A percentile compares a stretch with the other conserved stretches of the same genome.
Evolutionary conservation across 1,140 invertebrate species (phyloP).

Genomic region (Ceratitis capitata): DNA sequence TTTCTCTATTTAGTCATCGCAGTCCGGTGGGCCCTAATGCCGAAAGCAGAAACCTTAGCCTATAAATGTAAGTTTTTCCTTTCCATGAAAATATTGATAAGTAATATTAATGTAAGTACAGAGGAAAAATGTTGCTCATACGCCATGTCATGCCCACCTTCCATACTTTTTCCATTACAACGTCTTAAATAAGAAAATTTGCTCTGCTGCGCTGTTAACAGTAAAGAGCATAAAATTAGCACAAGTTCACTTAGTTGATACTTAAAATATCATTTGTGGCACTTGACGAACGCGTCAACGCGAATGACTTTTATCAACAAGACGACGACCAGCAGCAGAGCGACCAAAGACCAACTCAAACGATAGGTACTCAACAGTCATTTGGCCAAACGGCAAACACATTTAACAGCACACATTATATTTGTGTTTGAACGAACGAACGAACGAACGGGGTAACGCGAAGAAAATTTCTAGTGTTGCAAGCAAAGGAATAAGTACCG

Average conservation of each 20-base stretch:
- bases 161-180: too few species aligned
- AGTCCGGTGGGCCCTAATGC: too few species aligned
- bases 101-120: too few species aligned
- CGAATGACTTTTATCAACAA: too few species aligned
- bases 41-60: too few species aligned
- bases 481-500: background rate
- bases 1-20: too few species aligned
- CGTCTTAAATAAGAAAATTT: background rate
- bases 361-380: background rate
- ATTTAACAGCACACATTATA: background rate
- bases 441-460: background rate
- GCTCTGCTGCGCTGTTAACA: background rate
- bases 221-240: background rate
- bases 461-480: background rate
- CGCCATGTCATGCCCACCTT: background rate
- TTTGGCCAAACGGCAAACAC: background rate
- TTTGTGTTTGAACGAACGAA: too few species aligned
- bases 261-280: slow-evolving; percentile 3
- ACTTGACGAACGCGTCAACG: background rate
- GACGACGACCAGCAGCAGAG: background rate
- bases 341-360: background rate
- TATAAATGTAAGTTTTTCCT: too few species aligned
- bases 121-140: too few species aligned
- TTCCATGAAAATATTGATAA: too few species aligned
- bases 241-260: slow-evolving; percentile 4